These are phyloP conservation scores for Cheilosia impressa DNA, from an alignment of 2,888 invertebrate species.

Conservation along the genomic window DNA sequence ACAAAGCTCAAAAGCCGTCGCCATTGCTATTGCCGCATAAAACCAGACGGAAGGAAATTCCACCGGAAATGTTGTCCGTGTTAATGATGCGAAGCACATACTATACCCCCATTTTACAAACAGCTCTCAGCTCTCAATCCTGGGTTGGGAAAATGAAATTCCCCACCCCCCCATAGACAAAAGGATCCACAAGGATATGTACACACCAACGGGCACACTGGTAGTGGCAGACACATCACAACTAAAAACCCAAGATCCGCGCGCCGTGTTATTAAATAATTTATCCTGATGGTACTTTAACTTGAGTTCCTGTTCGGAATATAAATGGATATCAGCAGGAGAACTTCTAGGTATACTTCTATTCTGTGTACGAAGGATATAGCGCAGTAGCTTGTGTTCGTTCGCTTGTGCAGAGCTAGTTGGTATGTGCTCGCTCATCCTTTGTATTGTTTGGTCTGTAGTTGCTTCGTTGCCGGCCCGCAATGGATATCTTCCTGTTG, in stretches of 20 bases:
- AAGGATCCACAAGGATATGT: slow-evolving; percentile 55
- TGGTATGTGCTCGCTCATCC: slow-evolving; percentile 24
- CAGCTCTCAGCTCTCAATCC: slow-evolving; percentile 20
- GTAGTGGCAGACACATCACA: slow-evolving; percentile 47
- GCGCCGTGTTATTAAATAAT: slow-evolving; percentile 75
- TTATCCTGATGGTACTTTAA: slow-evolving; percentile 76
- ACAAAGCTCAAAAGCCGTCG: slow-evolving; percentile 71
- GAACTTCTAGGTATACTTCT: slow-evolving; percentile 3
- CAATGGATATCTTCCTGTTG: slow-evolving; percentile 72
- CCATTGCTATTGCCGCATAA: slow-evolving; percentile 54
- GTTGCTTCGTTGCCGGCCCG: slow-evolving; percentile 54
- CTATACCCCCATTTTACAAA: slow-evolving; percentile 31
- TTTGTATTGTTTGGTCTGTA: slow-evolving; percentile 46
- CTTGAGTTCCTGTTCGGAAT: slow-evolving; percentile 75
- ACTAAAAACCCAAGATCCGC: slow-evolving; percentile 65
- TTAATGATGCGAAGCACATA: slow-evolving; percentile 75
- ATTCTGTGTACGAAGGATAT: not conserved
- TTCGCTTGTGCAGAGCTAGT: slow-evolving; percentile 8
- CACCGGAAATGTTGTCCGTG: slow-evolving; percentile 75
- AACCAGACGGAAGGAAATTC: slow-evolving; percentile 67
- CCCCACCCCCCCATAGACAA: slow-evolving; percentile 49
- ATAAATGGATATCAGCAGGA: slow-evolving; percentile 70
- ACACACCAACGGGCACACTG: slow-evolving; percentile 27
- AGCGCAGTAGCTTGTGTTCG: slow-evolving; percentile 8
- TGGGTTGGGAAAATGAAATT: slow-evolving; percentile 16